Base-by-base conservation (phyloP, 2,888 invertebrate genomes). In the Frankliniella intonsa region DNA sequence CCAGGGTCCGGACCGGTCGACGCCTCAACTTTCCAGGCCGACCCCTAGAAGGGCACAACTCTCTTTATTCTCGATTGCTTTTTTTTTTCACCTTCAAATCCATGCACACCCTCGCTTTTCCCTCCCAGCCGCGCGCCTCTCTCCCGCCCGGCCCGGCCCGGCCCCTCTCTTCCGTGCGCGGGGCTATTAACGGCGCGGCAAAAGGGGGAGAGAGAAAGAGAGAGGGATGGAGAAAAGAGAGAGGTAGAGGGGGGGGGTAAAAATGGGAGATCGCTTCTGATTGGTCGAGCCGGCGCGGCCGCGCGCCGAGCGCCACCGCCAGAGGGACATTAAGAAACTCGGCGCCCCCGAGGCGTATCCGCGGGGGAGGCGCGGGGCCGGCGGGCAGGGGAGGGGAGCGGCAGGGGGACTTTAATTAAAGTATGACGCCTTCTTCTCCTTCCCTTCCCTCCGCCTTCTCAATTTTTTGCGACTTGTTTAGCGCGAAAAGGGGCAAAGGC, bases 231-330 rank as follows among this genome's bases (percentile, higher is more conserved):
- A 62, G 17, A 14, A 62, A 14, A 62, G 62, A 62, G 62, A 38
- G 38, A n/a, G n/a, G n/a, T n/a, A n/a, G 38, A 3, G 5, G 38
- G 5, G 62, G 22, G 69, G 69, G n/a, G 69, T 22, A 76, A 76
- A 76, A 76, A 76, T 76, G 69, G 69, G 69, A 25, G 69, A 76
- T 76, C 69, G 69, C 69, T 76, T 76, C 69, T 76, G 69, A 76
- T 76, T 76, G 69, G 69, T 25, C 22, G 22, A 76, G 25, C 22
- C 22, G 22, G 12, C 69, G n/a, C 12, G 69, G 22, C 69, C 22
- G 69, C 25, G 25, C 69, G 14, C 17, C 55, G 14, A 55, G 55
- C 38, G 38, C 38, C 10, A 55, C 55, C 19, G 55, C 55, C 55
- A 55, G 69, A 76, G 25, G 69, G 69, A 76, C 69, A 76, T 76